Conservation (phyloP, 2,888 invertebrate genomes). For the Caenorhabditis sp. region DNA sequence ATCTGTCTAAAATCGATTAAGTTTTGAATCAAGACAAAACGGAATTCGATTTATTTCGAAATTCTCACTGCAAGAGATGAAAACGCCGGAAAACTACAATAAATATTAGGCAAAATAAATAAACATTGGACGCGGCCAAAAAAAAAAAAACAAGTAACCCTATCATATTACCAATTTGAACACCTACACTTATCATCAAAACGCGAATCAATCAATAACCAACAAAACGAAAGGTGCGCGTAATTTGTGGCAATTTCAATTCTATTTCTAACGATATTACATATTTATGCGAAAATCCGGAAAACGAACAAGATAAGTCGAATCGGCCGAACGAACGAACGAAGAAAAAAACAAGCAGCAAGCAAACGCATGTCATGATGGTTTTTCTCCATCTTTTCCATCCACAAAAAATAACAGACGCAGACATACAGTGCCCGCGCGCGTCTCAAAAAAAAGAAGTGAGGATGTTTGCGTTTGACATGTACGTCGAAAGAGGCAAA, state of each 20-base stretch:
- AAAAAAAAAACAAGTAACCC: not conserved
- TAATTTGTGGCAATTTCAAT: not conserved
- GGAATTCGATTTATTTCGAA: not conserved
- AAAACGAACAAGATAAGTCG: not conserved
- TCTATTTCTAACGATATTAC: not conserved
- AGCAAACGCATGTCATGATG: not conserved
- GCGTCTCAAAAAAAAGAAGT: not conserved
- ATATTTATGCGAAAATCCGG: conserved; percentile 1
- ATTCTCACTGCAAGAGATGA: not conserved
- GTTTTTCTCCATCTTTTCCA: not conserved
- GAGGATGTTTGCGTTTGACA: conserved; percentile 5
- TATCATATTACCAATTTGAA: not conserved
- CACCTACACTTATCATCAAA: not conserved
- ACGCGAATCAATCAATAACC: not conserved
- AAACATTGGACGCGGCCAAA: not conserved
- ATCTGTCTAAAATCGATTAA: not conserved
- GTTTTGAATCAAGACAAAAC: not conserved
- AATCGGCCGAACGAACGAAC: not conserved
- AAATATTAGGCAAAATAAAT: not conserved
- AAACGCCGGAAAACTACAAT: not conserved
- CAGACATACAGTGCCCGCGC: conserved; percentile 2
- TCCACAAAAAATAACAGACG: not conserved
- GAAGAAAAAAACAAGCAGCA: conserved; percentile 1
- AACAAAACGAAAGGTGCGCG: conserved; percentile 2
- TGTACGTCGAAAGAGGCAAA: not conserved